A percentile compares a stretch with the other conserved stretches of the same genome.
These are phyloP conservation scores for Achlya flavicornis DNA, from an alignment of 2,888 invertebrate genomes.

Conservation along the genomic window DNA sequence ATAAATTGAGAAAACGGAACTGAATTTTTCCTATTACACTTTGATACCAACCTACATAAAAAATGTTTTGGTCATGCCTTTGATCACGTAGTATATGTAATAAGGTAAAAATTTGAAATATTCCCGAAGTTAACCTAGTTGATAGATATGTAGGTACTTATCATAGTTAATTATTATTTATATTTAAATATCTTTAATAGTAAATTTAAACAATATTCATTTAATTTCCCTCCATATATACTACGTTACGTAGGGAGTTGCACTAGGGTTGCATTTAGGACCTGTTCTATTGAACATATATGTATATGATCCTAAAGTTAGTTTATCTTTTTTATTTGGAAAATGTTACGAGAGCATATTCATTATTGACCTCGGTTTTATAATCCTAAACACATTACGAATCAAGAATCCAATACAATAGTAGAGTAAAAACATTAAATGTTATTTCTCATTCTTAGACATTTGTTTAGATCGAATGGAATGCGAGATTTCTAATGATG, in stretches of 20 bases:
- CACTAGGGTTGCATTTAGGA: neutral
- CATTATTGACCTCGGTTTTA: conserved; percentile 26
- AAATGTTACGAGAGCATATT: neutral
- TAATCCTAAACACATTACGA: conserved; percentile 40
- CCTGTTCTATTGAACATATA: neutral
- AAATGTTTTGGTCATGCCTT: neutral
- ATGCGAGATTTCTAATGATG: conserved; percentile 55
- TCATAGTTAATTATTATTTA: neutral
- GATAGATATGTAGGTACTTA: no score
- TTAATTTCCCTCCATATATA: neutral
- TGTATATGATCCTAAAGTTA: neutral
- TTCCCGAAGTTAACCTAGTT: neutral
- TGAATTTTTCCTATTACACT: neutral
- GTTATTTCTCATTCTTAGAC: conserved; percentile 41
- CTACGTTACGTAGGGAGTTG: neutral
- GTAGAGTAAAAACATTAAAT: conserved; percentile 47
- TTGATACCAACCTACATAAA: neutral
- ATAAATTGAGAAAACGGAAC: neutral
- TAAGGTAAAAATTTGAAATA: neutral
- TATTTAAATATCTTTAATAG: no score
- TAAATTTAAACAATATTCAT: neutral
- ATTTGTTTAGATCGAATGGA: conserved; percentile 57
- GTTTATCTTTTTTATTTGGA: neutral
- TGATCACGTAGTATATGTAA: neutral
- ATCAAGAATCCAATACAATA: conserved; percentile 44